These are phyloP conservation scores for Orchestia grillus DNA, from an alignment of 1,140 invertebrate species.

Conservation along the genomic window DNA sequence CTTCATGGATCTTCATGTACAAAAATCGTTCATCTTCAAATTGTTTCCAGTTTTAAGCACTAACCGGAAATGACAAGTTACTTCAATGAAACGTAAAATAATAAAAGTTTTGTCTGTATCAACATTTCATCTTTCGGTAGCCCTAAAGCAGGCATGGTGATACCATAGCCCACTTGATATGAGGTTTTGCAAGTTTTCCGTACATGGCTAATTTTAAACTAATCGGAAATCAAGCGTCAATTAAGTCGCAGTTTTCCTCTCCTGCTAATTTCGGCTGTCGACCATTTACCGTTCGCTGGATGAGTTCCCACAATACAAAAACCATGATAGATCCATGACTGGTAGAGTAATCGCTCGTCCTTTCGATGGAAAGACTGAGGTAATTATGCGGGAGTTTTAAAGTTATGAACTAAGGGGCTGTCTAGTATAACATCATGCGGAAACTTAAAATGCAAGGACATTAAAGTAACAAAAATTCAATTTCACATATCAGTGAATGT, in stretches of 20 bases:
- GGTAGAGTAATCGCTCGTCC: too few relatives aligned
- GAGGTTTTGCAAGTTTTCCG: not conserved
- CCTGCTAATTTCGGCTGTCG: not conserved
- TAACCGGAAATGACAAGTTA: not conserved
- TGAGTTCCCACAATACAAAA: not conserved
- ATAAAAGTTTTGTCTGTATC: not conserved
- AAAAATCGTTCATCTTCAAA: not conserved
- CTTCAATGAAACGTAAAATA: not conserved
- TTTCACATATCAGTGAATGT: too few relatives aligned
- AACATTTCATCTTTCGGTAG: not conserved
- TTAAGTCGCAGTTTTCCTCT: not conserved
- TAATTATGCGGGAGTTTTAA: too few relatives aligned
- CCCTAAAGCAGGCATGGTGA: not conserved
- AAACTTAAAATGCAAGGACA: too few relatives aligned
- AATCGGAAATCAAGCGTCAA: not conserved
- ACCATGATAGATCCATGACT: too few relatives aligned
- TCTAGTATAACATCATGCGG: too few relatives aligned
- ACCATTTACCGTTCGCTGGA: not conserved
- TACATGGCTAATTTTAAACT: not conserved
- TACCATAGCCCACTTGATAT: not conserved
- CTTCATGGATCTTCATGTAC: too few relatives aligned
- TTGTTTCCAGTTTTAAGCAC: not conserved
- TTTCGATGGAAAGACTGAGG: too few relatives aligned
- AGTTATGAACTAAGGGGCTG: too few relatives aligned
- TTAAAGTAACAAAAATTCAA: too few relatives aligned